Evolutionary conservation across 1,140 invertebrate species (phyloP).

Genomic region (Pogonognathellus flavescens): DNA sequence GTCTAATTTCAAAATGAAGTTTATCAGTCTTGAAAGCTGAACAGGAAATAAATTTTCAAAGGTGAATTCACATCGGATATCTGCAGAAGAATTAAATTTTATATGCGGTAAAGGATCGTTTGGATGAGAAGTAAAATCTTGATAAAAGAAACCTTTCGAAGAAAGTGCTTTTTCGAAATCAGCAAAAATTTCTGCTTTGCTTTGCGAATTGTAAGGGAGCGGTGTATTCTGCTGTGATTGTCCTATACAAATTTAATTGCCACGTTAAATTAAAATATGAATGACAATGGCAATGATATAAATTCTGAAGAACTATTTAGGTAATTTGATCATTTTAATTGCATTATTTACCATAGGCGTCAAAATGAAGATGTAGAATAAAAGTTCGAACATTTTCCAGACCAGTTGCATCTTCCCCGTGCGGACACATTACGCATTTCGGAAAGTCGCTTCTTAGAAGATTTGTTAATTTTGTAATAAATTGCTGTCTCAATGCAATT

Average conservation of each 20-base stretch:
- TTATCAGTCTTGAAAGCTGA: not conserved
- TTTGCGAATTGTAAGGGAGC: too few relatives aligned
- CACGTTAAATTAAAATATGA: not conserved
- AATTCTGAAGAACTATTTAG: not conserved
- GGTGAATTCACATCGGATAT: not conserved
- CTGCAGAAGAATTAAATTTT: not conserved
- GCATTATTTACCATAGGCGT: not conserved
- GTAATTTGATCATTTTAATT: not conserved
- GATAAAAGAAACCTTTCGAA: too few relatives aligned
- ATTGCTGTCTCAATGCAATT: not conserved
- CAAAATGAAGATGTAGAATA: conserved; percentile 12
- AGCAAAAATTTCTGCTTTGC: too few relatives aligned
- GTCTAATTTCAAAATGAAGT: not conserved
- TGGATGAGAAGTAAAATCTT: too few relatives aligned
- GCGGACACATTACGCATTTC: not conserved
- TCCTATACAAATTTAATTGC: too few relatives aligned
- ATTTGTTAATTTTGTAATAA: not conserved
- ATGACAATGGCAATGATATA: not conserved
- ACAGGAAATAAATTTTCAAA: conserved; percentile 8
- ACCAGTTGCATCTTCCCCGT: not conserved
- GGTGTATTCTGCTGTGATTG: too few relatives aligned
- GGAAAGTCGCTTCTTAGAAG: not conserved
- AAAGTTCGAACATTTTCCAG: not conserved
- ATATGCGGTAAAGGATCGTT: too few relatives aligned
- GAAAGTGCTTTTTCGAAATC: too few relatives aligned